phyloP scores from a whole-genome alignment of 2,888 invertebrate species.

The Drosophila prolongata region DNA sequence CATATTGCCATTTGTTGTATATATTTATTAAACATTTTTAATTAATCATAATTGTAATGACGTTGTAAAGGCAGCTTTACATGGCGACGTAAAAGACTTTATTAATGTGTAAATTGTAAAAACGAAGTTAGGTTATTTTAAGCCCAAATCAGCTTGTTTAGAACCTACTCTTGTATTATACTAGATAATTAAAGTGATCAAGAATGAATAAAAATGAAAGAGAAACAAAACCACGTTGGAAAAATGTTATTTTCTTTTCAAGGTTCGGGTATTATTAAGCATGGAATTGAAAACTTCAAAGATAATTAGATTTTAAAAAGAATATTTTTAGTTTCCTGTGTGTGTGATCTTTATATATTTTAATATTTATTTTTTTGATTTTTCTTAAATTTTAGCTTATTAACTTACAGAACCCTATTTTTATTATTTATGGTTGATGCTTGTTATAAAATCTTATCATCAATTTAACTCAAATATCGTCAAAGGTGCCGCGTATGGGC shows the following conservation, averaged over 20 bases:
- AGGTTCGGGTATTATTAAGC: too few species aligned
- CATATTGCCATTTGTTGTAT: constrained; percentile 74
- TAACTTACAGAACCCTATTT: too few species aligned
- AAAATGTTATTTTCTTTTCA: not conserved
- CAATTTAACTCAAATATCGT: too few species aligned
- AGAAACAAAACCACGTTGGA: not conserved
- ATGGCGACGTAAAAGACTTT: constrained; percentile 69
- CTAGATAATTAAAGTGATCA: constrained; percentile 28
- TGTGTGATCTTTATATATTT: too few species aligned
- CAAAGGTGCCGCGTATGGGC: too few species aligned
- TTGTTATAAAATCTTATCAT: too few species aligned
- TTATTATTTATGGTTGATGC: too few species aligned
- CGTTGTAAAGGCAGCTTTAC: constrained; percentile 43
- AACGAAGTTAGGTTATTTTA: constrained; percentile 12
- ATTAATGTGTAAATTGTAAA: constrained; percentile 50
- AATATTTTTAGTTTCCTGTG: too few species aligned
- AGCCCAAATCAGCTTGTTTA: constrained; percentile 1
- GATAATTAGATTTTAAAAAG: too few species aligned
- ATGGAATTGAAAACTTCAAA: not conserved
- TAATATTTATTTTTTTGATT: too few species aligned
- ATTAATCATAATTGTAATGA: constrained; percentile 30
- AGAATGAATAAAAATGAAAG: constrained; percentile 2
- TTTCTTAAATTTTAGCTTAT: too few species aligned
- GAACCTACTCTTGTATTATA: constrained; percentile 37
- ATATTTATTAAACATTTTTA: constrained; percentile 70